A percentile compares a stretch with the other conserved stretches of the same genome.
Evolutionary conservation across 2,113 vertebrate genomes (phyloP).

Genomic region (Prochilodus magdalenae): DNA sequence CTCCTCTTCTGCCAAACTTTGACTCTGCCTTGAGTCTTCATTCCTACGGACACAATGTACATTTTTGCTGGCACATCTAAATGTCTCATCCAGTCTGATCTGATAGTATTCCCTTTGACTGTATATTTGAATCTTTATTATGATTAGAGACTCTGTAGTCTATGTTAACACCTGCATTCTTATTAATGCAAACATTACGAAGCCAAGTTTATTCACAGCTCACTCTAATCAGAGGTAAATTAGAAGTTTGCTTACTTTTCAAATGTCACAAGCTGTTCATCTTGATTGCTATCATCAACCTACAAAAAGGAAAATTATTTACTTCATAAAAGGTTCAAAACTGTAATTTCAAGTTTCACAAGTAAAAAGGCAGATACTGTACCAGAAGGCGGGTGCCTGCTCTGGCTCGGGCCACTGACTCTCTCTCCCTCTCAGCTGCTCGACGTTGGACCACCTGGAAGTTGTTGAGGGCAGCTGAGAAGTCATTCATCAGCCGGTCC

Average conservation of each 20-base stretch:
- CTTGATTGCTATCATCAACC: slow-evolving; percentile 83
- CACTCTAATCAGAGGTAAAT: not conserved
- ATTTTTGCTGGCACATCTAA: not conserved
- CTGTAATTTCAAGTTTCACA: too few species aligned
- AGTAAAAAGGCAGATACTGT: not conserved
- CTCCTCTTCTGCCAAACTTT: slow-evolving; percentile 83
- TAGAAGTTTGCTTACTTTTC: slow-evolving; percentile 81
- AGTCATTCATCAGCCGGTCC: slow-evolving; percentile 90
- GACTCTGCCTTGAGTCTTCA: slow-evolving; percentile 86
- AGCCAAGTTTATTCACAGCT: not conserved
- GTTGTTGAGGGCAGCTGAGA: slow-evolving; percentile 86
- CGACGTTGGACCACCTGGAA: slow-evolving; percentile 86
- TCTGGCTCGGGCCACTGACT: slow-evolving; percentile 83
- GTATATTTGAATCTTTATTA: not conserved
- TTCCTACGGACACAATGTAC: slow-evolving; percentile 72
- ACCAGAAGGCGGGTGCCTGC: slow-evolving; percentile 84
- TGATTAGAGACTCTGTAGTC: not conserved
- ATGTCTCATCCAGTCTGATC: not conserved
- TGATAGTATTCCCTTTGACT: not conserved
- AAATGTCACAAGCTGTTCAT: slow-evolving; percentile 90
- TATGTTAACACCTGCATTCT: too few species aligned
- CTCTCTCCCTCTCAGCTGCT: slow-evolving; percentile 87
- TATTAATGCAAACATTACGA: not conserved
- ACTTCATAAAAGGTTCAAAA: not conserved
- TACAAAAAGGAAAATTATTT: slow-evolving; percentile 59